Percentiles rank a stretch among this genome's conserved stretches.
phyloP scores from a whole-genome alignment of 2,797 vertebrate genomes.

The Poeciliopsis presidionis region DNA sequence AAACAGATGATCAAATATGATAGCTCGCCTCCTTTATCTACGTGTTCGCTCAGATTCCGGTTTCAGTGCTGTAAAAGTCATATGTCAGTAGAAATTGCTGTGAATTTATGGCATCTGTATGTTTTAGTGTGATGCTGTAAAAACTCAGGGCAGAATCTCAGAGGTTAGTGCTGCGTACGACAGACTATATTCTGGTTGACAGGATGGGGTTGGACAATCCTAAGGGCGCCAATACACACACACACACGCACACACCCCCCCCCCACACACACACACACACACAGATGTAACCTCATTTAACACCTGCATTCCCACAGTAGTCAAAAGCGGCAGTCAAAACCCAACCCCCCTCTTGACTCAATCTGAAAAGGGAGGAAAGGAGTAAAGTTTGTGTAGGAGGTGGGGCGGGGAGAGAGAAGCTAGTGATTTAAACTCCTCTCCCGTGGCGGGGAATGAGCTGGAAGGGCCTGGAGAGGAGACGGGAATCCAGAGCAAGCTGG shows the following conservation, averaged over 20 bases:
- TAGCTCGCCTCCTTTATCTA: not conserved
- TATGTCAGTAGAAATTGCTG: constrained; percentile 18
- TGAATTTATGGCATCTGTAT: constrained; percentile 51
- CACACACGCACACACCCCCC: constrained; percentile 1
- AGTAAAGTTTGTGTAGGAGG: constrained; percentile 10
- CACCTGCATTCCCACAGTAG: constrained; percentile 75
- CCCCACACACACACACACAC: too few species aligned
- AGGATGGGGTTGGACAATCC: constrained; percentile 18
- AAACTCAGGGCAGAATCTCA: not conserved
- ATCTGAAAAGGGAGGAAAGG: constrained; percentile 46
- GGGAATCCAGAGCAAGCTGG: constrained; percentile 41
- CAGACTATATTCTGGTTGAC: constrained; percentile 29
- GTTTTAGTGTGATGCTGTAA: constrained; percentile 26
- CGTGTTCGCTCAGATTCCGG: not conserved
- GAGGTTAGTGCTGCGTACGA: constrained; percentile 46
- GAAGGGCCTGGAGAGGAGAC: constrained; percentile 32
- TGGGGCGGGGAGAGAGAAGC: constrained; percentile 32
- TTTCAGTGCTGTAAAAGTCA: not conserved
- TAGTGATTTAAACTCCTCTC: constrained; percentile 62
- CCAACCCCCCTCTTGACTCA: constrained; percentile 45
- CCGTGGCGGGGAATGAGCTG: constrained; percentile 46
- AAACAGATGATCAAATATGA: not conserved
- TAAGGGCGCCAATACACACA: constrained; percentile 15
- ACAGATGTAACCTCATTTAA: constrained; percentile 25
- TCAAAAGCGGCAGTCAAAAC: constrained; percentile 50